Conservation (phyloP, 2,113 vertebrate species). For the Oxygymnocypris stewartii region DNA sequence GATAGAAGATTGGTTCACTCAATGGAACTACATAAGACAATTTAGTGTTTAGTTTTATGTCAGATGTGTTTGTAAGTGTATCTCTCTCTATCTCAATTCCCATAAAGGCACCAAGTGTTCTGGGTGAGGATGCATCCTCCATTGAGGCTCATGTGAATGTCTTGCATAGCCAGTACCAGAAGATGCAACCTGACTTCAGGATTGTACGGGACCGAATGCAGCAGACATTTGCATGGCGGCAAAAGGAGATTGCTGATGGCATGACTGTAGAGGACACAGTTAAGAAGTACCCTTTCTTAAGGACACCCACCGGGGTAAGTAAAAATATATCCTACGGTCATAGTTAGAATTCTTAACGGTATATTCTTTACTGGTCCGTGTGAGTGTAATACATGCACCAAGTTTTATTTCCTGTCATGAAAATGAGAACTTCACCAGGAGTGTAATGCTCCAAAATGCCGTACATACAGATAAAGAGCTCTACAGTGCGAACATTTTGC, state of each 20-base stretch:
- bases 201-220: not conserved
- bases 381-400: not conserved
- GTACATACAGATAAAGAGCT: too few species aligned
- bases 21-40: conserved; percentile 8
- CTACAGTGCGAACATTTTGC: not conserved
- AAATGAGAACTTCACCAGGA: conserved; percentile 14
- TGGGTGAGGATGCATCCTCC: conserved; percentile 4
- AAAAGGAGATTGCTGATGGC: conserved; percentile 19
- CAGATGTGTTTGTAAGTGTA: conserved; percentile 8
- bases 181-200: conserved; percentile 21
- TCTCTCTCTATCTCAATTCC: not conserved
- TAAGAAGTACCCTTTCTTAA: conserved; percentile 9
- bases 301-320: not conserved
- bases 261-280: conserved; percentile 12
- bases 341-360: not conserved
- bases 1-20: not conserved
- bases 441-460: not conserved
- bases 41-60: conserved; percentile 11
- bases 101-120: conserved; percentile 7
- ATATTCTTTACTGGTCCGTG: conserved; percentile 6
- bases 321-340: not conserved
- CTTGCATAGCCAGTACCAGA: not conserved
- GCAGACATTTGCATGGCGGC: not conserved
- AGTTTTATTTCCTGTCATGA: conserved; percentile 4
- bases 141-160: conserved; percentile 21